Evolutionary conservation across 1,140 invertebrate genomes (phyloP), one percentile per base, ranked within the genome.

Genomic region (Drosophila parabipectinata): DNA sequence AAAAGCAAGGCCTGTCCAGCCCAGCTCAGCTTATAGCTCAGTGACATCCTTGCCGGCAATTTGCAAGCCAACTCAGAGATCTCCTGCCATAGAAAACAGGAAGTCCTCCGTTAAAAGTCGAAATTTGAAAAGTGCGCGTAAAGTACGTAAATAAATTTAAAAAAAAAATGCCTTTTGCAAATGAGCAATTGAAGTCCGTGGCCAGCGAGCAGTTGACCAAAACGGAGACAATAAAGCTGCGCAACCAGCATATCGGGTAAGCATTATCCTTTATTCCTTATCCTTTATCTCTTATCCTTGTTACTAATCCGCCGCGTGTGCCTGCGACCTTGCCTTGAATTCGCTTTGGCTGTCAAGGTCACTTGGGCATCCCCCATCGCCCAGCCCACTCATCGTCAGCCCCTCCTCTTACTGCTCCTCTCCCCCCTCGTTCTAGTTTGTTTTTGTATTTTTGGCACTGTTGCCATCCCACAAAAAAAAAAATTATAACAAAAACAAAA

Each of bases 201-300:
- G 75, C 66, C 50, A 88, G 59, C 62, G 95, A 97, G 90, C 94
- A 95, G 37, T 93, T 97, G 93, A 92, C 95, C 9, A 97, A 97
- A 92, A 92, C 93, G 41, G 95, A 97, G 80, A 97, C 96, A 6
- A 94, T 97, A 15, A 94, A 94, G 72, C 93, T 97, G 28, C 93
- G 96, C 10, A 94, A 97, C 79, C 94, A 96, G 82, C 94, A 96
- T 81, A 94, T 97, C 76, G 96, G 96, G 96, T 97, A 92, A 95
- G 94, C 63, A 24, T 48, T 24, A 54, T 52, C 48, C 32, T 45
- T 32, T 32, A 41, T 21, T 5, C 47, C 21, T 24, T 47, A 50
- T 21, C 5, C 47, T 30, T 24, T 47, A 24, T 47, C 18, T 18
- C 32, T 44, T 21, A 15, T 24, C 44, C 28, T 44, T 14, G 15